Evolutionary conservation across 2,113 vertebrate genomes (phyloP), one percentile per base, ranked within the genome.

Genomic region (Corydoras maculifer): DNA sequence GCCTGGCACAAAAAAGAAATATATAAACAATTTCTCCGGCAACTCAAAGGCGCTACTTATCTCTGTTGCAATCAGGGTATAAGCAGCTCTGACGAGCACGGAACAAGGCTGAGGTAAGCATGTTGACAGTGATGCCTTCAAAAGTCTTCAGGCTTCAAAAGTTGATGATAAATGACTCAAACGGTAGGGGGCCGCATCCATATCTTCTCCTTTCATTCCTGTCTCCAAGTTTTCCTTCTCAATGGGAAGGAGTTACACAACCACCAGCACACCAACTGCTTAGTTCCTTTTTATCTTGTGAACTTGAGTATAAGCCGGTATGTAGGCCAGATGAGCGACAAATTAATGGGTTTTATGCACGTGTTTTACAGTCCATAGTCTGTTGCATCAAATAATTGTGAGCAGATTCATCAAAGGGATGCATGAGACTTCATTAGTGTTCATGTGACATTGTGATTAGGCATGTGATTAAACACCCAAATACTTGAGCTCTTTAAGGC

Each of bases 71-170:
- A 79, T 75, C 58, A 75, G 74, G 74, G 80, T 76, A 78, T 78
- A 76, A 84, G 82, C 70, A 63, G 78, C 82, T 76, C 68, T 79
- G 80, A 86, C 79, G 72, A 75, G 81, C 69, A 61, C 57, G 9
- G 72, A 78, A 79, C 74, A 71, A 75, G 54, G 70, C 65, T 11
- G 43, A 74, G 67, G 77, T 79, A 70, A 83, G 75, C 29, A 30
- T 79, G 75, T 75, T 81, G 83, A 85, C 83, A 81, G 70, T 77
- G 84, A 85, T 43, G 62, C 69, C 77, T 77, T 84, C 75, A 78
- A 81, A 79, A 76, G 75, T 68, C 49, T 9, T 50, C 48, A 65
- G 8, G 73, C 68, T 75, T 82, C 68, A 72, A 76, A 86, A 74
- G 57, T 30, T 15, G 51, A 62, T 18, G 75, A 57, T 77, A 75